Evolutionary conservation across 2,113 vertebrate species (phyloP), one percentile per base, ranked within the genome.

Genomic region (Psilopogon haemacephalus): DNA sequence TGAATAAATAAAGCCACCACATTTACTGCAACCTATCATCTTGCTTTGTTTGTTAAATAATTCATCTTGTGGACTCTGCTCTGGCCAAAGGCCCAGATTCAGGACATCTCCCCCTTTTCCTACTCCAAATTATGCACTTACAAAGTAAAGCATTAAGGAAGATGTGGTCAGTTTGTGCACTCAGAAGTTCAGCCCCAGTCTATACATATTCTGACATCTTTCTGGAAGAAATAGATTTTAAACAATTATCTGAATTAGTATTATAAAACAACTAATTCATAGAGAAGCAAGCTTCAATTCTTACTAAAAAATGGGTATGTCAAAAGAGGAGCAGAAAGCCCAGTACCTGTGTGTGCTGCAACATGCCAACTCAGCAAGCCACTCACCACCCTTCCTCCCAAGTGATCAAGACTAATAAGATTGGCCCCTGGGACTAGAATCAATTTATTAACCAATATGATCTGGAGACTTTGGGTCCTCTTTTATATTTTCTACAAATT

Each of bases 361-460:
- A 27, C 1, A 0, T 37, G 88, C 83, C 55, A 92, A 89, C 80
- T 91, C 96, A 93, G 84, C 87, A 86, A 40, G 60, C 40, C 76
- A 63, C 63, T 83, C 76, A 27, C 30, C 27, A 18, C 6, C 13
- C 32, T 32, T 38, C 20, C 3, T 32, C 42, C 20, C 3, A 4
- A 78, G 71, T 7, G 19, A 93, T 38, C 70, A 28, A 59, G 63
- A 89, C 73, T 90, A 91, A 84, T 86, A 85, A 88, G 77, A 88
- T 40, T 74, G 44, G 70, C 68, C 76, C 65, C 77, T 64, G 60
- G 56, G 73, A 90, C 85, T 85, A 94, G 90, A 92, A 95, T 95
- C 94, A 80, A 94, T 95, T 89, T 94, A 93, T 94, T 94, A 97
- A 70, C 71, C 67, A 88, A 87, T 90, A 91, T 63, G 32, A 96